Percentiles rank a stretch among this genome's conserved stretches.
Evolutionary conservation across 2,113 vertebrate genomes (phyloP).

Genomic region (Emydocephalus ijimae): DNA sequence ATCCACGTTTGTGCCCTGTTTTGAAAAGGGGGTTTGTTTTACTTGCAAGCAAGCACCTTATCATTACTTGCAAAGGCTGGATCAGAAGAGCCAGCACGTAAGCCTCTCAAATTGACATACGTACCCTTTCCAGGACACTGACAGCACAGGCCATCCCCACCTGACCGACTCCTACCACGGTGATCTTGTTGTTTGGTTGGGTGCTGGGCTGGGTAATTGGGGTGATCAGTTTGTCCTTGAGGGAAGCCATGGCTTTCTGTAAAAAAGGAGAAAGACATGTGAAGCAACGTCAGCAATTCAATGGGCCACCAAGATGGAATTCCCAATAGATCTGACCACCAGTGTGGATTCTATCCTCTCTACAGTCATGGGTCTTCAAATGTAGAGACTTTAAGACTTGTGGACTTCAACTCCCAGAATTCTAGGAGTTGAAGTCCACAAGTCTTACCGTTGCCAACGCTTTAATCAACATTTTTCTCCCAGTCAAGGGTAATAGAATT

Average conservation of each 20-base stretch:
- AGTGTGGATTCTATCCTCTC: background rate
- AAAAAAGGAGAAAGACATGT: background rate
- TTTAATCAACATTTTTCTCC: background rate
- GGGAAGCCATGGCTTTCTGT: slow-evolving; percentile 80
- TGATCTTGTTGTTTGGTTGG: slow-evolving; percentile 88
- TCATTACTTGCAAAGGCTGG: too few species aligned
- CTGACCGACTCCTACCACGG: slow-evolving; percentile 89
- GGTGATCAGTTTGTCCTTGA: slow-evolving; percentile 86
- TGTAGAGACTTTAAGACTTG: background rate
- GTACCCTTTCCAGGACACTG: slow-evolving; percentile 86
- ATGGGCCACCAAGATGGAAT: background rate
- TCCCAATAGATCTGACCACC: background rate
- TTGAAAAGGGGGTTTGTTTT: too few species aligned
- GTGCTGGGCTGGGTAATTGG: slow-evolving; percentile 52
- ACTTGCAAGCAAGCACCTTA: too few species aligned
- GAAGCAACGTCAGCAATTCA: background rate
- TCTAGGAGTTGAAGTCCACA: background rate
- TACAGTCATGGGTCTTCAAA: background rate
- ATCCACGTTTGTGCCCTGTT: too few species aligned
- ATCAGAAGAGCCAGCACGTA: background rate
- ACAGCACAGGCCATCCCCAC: slow-evolving; percentile 95
- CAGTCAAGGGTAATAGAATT: background rate
- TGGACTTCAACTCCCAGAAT: background rate
- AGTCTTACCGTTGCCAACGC: background rate
- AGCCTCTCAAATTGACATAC: background rate